Base-by-base conservation (phyloP, 1,140 invertebrate genomes). In the Drosophila sproati region DNA sequence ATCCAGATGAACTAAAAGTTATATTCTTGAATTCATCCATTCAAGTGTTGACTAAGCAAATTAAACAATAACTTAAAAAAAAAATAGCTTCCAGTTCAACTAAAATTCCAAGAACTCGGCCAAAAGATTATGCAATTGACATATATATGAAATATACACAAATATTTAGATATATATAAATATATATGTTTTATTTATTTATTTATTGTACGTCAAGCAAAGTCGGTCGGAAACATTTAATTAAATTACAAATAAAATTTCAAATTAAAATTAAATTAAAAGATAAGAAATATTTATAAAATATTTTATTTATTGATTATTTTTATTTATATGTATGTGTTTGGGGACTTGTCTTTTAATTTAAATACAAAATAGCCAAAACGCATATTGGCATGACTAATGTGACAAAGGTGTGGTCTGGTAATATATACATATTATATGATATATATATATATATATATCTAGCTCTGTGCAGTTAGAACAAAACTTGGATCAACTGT, bases 71-170 rank as follows among this genome's bases (percentile, higher is more conserved):
- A 20, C 20, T 20, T 20, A 1, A 20, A 20, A 20, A 20, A 20
- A 20, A 20, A 2, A 34, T 34, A 34, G 2, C 34, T 34, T 4
- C 3, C 34, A 4, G 34, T 34, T 34, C 20, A 20, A 20, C 1
- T 20, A 20, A 34, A 4, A 34, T 43, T 6, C 7, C 20, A 20
- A 2, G 41, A 43, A 6, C 5, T 43, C 41, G 5, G 20, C 4
- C 5, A 8, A 47, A 34, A 60, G 6, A 48, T 60, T 60, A 60
- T 60, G 57, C 31, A 60, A 60, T 47, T 5, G 39, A 43, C 34
- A 4, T 4, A 34, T n/a, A n/a, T n/a, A n/a, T 34, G 34, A 34
- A 34, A 4, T 3, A 43, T 57, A 20, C 20, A 20, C 1, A 20
- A 20, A 20, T 20, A 20, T 20, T 20, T 20, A 20, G 20, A 20